These are phyloP conservation scores for Gymnocypris eckloni DNA, from an alignment of 2,797 vertebrate genomes.

Conservation along the genomic window DNA sequence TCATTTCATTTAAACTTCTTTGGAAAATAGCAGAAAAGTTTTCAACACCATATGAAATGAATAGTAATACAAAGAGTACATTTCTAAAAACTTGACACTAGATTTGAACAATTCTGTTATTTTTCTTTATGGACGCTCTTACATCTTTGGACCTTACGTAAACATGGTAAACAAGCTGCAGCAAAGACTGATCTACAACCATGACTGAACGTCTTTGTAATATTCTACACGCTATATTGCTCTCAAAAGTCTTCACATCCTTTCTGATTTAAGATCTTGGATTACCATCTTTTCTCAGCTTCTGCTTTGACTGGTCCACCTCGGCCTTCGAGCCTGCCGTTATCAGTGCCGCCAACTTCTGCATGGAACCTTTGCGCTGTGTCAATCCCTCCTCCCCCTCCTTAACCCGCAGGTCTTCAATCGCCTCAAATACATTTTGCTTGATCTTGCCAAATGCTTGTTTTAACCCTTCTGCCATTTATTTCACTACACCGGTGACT, in stretches of 20 bases:
- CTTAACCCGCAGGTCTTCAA: slow-evolving; percentile 30
- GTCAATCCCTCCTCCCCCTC: slow-evolving; percentile 5
- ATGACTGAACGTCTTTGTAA: background rate
- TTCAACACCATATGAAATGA: background rate
- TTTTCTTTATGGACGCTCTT: background rate
- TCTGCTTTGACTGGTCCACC: background rate
- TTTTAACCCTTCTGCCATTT: slow-evolving; percentile 52
- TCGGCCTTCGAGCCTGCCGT: background rate
- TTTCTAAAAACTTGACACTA: background rate
- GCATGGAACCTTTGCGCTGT: slow-evolving; percentile 17
- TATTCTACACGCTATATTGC: background rate
- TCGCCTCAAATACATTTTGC: slow-evolving; percentile 33
- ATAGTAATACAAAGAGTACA: background rate
- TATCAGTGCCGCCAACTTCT: slow-evolving; percentile 14
- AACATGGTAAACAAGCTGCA: background rate
- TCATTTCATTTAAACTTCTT: background rate
- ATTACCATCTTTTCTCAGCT: slow-evolving; percentile 13
- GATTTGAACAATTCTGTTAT: too few species aligned
- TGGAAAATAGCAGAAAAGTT: background rate
- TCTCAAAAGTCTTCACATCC: background rate
- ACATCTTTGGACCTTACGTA: background rate
- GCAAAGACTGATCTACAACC: background rate
- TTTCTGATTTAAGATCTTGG: background rate
- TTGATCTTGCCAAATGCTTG: slow-evolving; percentile 39
- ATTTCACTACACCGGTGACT: background rate